Evolutionary conservation across 2,888 invertebrate species (phyloP), one percentile per base, ranked within the genome.

Genomic region (Eupithecia abbreviata): DNA sequence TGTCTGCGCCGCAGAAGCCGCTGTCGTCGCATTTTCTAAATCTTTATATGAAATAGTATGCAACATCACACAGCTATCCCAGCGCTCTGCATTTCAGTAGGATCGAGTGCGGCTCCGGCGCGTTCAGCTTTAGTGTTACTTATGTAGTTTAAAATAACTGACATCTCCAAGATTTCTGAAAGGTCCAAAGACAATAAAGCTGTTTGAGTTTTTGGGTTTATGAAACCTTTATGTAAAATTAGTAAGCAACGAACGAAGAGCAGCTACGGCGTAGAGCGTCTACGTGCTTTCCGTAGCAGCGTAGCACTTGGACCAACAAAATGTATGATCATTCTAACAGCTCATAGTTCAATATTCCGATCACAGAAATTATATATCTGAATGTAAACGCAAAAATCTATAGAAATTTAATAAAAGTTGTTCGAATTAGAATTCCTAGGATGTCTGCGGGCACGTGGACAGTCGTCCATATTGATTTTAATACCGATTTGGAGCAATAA

Each of bases 211-310:
- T 4, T 49, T 49, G 18, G 10, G 6, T 58, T 18, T 18, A 2
- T 58, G 1, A n/a, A 51, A 15, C 15, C 3, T n/a, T 55, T 55
- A 6, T 2, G 7, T 55, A 0, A n/a, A 6, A 51, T 9, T 58
- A 6, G 3, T 2, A 43, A 15, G 77, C 79, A 80, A 80, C 77
- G 72, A 76, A 15, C 45, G 41, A 3, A 66, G 18, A 49, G 55
- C 62, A 58, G 77, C 80, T 82, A 82, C 82, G 82, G 65, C 81
- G 82, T 82, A 82, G 82, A 73, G 49, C 69, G 69, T 74, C 82
- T 81, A 81, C 81, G 79, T 77, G 73, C 41, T 71, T 69, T 71
- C 75, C 77, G 79, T 78, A 81, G 80, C 72, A 72, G 58, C 69
- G 69, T 69, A 69, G 69, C 69, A 74, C 70, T 76, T 43, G 41